Base-by-base conservation (phyloP, 2,888 invertebrate genomes). In the Tineola bisselliella region DNA sequence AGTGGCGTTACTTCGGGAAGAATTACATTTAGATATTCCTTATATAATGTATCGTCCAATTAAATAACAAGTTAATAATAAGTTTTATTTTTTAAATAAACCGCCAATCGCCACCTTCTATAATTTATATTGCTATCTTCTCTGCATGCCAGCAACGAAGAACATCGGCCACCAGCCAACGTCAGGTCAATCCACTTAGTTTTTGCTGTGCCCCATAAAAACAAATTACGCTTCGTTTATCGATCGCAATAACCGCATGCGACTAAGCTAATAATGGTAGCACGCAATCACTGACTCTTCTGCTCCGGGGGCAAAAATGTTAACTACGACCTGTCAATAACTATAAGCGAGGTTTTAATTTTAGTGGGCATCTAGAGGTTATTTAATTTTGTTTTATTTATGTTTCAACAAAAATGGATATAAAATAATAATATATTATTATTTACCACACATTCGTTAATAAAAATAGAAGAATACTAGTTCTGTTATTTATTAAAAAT, bases 151-250 rank as follows among this genome's bases (percentile, higher is more conserved):
- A 33, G 17, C 58, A 13, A 58, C 58, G 19, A 19, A 70, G 72
- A 74, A 75, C 71, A 75, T 73, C 75, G 69, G 54, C 69, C 69
- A 71, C 74, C 25, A 73, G 67, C 38, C 13, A 13, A 52, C 58
- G 54, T 30, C 77, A 69, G 84, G 84, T 84, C 84, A 83, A 76
- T 84, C 82, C 83, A 80, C 84, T 84, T 80, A 78, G 81, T 84
- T 84, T 84, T 84, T 83, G 84, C 84, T 74, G 70, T 75, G 76
- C 68, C 68, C 73, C 73, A 80, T 81, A 81, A 81, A 83, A 81
- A 81, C 78, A 77, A 80, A 84, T 82, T 81, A 74, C 76, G 75
- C 77, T 75, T 80, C 77, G 78, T 78, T 77, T 79, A 83, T 83
- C 79, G 84, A 84, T 81, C 74, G 74, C 68, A 72, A 76, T 76